These are phyloP conservation scores for Pharmacophagus antenor DNA, from an alignment of 2,888 invertebrate genomes.

Conservation along the genomic window DNA sequence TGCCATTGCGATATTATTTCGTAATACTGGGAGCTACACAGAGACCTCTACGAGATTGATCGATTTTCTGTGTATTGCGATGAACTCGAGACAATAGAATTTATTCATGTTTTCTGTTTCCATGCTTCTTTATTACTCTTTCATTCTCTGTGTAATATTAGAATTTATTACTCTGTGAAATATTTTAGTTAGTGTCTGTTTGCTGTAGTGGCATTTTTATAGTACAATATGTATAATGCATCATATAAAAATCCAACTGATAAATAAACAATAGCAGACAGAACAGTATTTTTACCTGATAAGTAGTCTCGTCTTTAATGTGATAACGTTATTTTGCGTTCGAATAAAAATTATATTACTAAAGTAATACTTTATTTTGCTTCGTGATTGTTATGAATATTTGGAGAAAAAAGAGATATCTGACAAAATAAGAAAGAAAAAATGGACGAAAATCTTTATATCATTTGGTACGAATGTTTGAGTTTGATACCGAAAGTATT, in stretches of 20 bases:
- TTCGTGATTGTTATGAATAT: too few species aligned
- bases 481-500: too few species aligned
- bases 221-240: not conserved
- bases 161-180: not conserved
- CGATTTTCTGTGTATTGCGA: conserved; percentile 16
- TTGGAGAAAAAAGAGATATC: too few species aligned
- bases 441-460: too few species aligned
- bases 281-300: too few species aligned
- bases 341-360: too few species aligned
- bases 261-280: not conserved
- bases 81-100: conserved; percentile 12
- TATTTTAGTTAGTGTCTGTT: not conserved
- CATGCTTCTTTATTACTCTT: not conserved
- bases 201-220: not conserved
- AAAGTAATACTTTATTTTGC: too few species aligned
- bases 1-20: conserved; percentile 26
- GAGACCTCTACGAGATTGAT: conserved; percentile 10
- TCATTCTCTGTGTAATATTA: not conserved
- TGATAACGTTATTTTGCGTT: too few species aligned
- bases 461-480: too few species aligned
- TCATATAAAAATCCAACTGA: not conserved
- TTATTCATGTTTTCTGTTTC: conserved; percentile 2
- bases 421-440: too few species aligned
- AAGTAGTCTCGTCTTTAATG: too few species aligned
- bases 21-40: conserved; percentile 5